phyloP scores from a whole-genome alignment of 2,797 vertebrate genomes.

The Ataeniobius toweri region DNA sequence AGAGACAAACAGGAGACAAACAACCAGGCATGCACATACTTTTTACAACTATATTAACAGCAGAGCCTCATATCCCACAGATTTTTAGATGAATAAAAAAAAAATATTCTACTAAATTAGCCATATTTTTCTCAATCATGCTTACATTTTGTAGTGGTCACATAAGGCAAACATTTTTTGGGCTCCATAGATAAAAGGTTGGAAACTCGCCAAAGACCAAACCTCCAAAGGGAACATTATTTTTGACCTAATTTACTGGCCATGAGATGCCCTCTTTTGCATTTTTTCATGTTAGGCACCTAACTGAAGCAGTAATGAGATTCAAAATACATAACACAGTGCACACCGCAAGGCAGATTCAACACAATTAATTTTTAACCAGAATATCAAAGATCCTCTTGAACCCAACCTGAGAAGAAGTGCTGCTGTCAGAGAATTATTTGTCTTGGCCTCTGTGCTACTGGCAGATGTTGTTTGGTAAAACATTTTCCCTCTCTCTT shows the following conservation, averaged over 20 bases:
- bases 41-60: not conserved
- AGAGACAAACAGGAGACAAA: not conserved
- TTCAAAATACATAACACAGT: slow-evolving; percentile 65
- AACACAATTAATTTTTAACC: slow-evolving; percentile 81
- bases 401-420: slow-evolving; percentile 75
- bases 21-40: not conserved
- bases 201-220: slow-evolving; percentile 46
- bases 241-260: slow-evolving; percentile 73
- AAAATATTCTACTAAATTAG: slow-evolving; percentile 4
- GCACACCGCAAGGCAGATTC: slow-evolving; percentile 74
- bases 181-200: slow-evolving; percentile 43
- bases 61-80: not conserved
- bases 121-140: slow-evolving; percentile 4
- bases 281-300: slow-evolving; percentile 39
- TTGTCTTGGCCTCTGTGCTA: slow-evolving; percentile 75
- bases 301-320: slow-evolving; percentile 67
- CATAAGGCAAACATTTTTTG: slow-evolving; percentile 30
- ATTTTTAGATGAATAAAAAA: not conserved
- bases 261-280: slow-evolving; percentile 57
- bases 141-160: slow-evolving; percentile 21
- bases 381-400: slow-evolving; percentile 78
- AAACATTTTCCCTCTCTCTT: slow-evolving; percentile 72
- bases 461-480: slow-evolving; percentile 80
- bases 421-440: slow-evolving; percentile 66
- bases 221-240: slow-evolving; percentile 55